A percentile compares a stretch with the other conserved stretches of the same genome.
Conservation (phyloP, 1,140 invertebrate species). For the Oryzaephilus surinamensis region DNA sequence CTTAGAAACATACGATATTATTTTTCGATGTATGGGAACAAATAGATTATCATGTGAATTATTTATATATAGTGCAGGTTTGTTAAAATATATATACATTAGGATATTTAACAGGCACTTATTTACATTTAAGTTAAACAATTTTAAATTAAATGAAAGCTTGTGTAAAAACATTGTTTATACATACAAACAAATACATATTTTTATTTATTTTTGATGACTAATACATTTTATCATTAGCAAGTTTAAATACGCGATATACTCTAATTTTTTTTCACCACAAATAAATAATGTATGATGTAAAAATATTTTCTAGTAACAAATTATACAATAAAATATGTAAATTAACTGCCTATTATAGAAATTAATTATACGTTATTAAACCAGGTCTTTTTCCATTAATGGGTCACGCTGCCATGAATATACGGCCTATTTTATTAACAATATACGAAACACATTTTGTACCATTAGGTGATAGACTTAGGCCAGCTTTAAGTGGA, state of each 20-base stretch:
- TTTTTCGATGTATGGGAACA: slow-evolving; percentile 84
- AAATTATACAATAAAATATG: no score
- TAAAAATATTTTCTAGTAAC: no score
- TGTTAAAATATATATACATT: slow-evolving; percentile 11
- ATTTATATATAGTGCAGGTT: slow-evolving; percentile 76
- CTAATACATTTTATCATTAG: no score
- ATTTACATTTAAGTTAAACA: slow-evolving; percentile 2
- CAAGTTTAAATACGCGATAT: no score
- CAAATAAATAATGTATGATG: no score
- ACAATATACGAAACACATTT: slow-evolving; percentile 90
- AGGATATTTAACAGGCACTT: background rate
- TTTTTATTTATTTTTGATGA: no score
- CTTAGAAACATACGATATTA: slow-evolving; percentile 86
- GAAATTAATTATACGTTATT: no score
- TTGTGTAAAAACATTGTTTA: background rate
- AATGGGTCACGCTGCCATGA: slow-evolving; percentile 83
- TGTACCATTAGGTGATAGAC: slow-evolving; percentile 67
- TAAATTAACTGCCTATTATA: no score
- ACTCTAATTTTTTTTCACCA: no score
- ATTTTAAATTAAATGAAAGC: background rate
- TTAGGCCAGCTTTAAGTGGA: slow-evolving; percentile 78
- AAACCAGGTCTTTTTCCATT: slow-evolving; percentile 83
- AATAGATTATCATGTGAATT: slow-evolving; percentile 72
- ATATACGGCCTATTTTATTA: slow-evolving; percentile 71
- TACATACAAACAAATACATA: no score